Evolutionary conservation across 1,140 invertebrate genomes (phyloP).

Genomic region (Drosophila kohkoa): DNA sequence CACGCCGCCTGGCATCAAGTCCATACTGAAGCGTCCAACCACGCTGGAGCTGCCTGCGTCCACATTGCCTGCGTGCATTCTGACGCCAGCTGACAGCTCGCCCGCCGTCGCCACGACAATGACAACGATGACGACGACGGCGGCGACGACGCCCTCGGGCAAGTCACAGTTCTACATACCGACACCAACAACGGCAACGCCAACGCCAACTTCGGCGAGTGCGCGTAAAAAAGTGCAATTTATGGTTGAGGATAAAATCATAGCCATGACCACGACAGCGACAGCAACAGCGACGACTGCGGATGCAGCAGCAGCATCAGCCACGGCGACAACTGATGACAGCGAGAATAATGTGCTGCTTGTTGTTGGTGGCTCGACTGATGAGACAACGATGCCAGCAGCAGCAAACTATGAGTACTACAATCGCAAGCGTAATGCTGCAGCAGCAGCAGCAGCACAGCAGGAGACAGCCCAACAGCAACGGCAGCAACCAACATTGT

Average conservation of each 20-base stretch:
- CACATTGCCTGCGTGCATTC: conserved; percentile 3
- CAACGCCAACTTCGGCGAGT: conserved; percentile 48
- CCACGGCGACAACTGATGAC: conserved; percentile 71
- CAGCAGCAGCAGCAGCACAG: conserved; percentile 38
- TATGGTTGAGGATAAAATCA: conserved; percentile 86
- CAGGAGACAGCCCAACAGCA: conserved; percentile 33
- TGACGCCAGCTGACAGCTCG: conserved; percentile 23
- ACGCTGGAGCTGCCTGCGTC: conserved; percentile 57
- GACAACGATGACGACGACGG: conserved; percentile 3
- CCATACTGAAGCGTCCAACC: conserved; percentile 89
- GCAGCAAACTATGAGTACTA: conserved; percentile 80
- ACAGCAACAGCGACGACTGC: conserved; percentile 33
- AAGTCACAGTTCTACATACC: conserved; percentile 89
- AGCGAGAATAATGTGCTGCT: conserved; percentile 43
- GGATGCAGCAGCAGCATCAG: conserved; percentile 2
- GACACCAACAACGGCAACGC: conserved; percentile 84
- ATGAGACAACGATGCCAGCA: conserved; percentile 40
- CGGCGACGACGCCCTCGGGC: conserved; percentile 75
- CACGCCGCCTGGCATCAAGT: conserved; percentile 86
- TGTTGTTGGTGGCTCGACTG: conserved; percentile 36
- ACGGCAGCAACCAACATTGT: conserved; percentile 41
- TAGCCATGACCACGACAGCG: conserved; percentile 56
- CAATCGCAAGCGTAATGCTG: conserved; percentile 73
- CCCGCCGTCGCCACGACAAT: conserved; percentile 1
- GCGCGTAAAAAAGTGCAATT: conserved; percentile 87